A percentile compares a stretch with the other conserved stretches of the same genome.
phyloP scores from a whole-genome alignment of 2,113 vertebrate genomes.

The Scartelaos histophorus region DNA sequence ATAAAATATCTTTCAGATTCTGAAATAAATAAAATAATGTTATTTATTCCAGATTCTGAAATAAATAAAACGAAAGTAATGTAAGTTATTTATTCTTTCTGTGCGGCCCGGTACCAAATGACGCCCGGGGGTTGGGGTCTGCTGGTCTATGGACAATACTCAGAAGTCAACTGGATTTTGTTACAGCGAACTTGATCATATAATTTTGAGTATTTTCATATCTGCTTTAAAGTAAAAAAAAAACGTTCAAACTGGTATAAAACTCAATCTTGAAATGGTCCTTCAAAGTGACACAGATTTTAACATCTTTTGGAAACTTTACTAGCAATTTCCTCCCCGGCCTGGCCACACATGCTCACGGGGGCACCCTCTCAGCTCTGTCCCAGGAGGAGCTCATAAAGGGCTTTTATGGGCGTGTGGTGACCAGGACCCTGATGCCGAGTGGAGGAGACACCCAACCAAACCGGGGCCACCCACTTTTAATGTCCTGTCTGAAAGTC shows the following conservation, averaged over 20 bases:
- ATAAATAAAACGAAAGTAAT: too few relatives aligned
- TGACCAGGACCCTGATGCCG: conserved; percentile 74
- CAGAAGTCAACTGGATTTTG: too few relatives aligned
- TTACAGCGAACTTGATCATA: too few relatives aligned
- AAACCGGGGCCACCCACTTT: conserved; percentile 81
- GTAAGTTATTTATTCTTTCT: too few relatives aligned
- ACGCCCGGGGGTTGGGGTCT: too few relatives aligned
- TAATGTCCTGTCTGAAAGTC: conserved; percentile 79
- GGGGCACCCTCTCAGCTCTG: conserved; percentile 21
- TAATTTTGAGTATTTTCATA: too few relatives aligned
- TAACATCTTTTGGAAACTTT: background rate
- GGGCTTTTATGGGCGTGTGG: conserved; percentile 83
- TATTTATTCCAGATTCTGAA: too few relatives aligned
- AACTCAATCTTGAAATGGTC: background rate
- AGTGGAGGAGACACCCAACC: conserved; percentile 89
- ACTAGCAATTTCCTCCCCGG: background rate
- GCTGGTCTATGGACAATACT: too few relatives aligned
- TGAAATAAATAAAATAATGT: too few relatives aligned
- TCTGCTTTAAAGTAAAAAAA: too few relatives aligned
- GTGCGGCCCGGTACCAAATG: too few relatives aligned
- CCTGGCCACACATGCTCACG: conserved; percentile 15
- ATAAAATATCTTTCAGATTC: too few relatives aligned
- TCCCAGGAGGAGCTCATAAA: conserved; percentile 84
- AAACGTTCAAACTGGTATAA: background rate
- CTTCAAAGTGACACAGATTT: background rate